Percentiles rank a stretch among this genome's conserved stretches.
These are phyloP conservation scores for Brachyptera risi DNA, from an alignment of 2,888 invertebrate species.

Conservation along the genomic window DNA sequence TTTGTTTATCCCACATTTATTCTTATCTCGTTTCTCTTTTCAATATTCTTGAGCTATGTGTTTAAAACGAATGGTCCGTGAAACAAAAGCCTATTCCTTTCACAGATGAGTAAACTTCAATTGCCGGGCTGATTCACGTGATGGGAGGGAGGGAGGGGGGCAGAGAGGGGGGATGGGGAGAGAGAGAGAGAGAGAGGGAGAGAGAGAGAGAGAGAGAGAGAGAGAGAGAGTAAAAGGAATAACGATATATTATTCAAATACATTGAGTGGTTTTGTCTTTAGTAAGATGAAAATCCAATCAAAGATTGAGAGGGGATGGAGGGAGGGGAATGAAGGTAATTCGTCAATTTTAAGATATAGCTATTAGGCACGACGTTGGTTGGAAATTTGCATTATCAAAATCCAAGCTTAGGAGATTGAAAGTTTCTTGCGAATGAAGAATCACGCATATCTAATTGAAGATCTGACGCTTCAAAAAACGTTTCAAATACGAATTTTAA, in stretches of 20 bases:
- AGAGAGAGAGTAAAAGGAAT: slow-evolving; percentile 19
- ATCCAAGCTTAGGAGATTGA: no score
- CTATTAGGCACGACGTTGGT: not conserved
- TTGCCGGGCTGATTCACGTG: not conserved
- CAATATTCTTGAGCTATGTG: not conserved
- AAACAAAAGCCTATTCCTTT: not conserved
- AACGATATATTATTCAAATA: not conserved
- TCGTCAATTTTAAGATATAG: not conserved
- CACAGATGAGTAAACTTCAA: not conserved
- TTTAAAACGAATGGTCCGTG: not conserved
- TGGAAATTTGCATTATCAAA: not conserved
- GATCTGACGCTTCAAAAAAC: no score
- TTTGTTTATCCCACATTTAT: not conserved
- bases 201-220: slow-evolving; percentile 8
- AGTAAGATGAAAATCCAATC: not conserved
- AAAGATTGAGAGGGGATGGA: not conserved
- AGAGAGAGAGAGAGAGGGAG: slow-evolving; percentile 20
- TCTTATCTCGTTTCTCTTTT: not conserved
- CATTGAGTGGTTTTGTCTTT: not conserved
- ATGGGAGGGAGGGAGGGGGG: slow-evolving; percentile 15
- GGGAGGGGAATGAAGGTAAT: not conserved
- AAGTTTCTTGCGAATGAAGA: no score
- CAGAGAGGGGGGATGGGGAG: no score
- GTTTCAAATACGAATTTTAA: no score
- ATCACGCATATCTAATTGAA: no score